These are phyloP conservation scores for Herpetotheres cachinnans DNA, from an alignment of 2,113 vertebrate genomes.

Conservation along the genomic window DNA sequence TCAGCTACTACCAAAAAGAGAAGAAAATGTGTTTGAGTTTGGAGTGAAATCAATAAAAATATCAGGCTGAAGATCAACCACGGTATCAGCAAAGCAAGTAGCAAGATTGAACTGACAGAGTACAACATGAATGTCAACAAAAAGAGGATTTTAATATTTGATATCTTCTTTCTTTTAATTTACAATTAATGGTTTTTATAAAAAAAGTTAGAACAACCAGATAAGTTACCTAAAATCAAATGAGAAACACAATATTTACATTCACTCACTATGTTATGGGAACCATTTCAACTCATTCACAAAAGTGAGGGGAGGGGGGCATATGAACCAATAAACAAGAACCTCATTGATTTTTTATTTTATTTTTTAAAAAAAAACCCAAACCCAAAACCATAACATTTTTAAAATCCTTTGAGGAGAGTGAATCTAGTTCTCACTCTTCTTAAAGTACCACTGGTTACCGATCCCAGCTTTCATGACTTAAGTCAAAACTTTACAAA, in stretches of 20 bases:
- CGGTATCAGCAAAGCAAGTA: background rate
- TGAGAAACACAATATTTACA: background rate
- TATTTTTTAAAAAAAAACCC: too few species aligned
- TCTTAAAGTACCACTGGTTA: background rate
- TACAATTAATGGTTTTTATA: background rate
- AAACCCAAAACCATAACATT: too few species aligned
- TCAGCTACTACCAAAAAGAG: background rate
- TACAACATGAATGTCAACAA: too few species aligned
- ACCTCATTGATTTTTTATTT: background rate
- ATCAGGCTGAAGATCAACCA: background rate
- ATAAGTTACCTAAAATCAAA: background rate
- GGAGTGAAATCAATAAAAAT: background rate
- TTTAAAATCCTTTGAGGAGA: background rate
- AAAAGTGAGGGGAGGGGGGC: accelerated
- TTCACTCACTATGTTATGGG: background rate
- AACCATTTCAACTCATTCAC: background rate
- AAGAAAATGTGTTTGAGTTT: background rate
- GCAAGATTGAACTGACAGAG: background rate
- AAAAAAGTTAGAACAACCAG: background rate
- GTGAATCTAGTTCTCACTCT: background rate
- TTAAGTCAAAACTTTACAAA: background rate
- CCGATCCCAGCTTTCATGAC: background rate
- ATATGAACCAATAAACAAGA: background rate
- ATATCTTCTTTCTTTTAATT: background rate
- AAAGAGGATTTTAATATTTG: background rate